Base-by-base conservation (phyloP, 2,888 invertebrate species). In the Theodoxus fluviatilis region DNA sequence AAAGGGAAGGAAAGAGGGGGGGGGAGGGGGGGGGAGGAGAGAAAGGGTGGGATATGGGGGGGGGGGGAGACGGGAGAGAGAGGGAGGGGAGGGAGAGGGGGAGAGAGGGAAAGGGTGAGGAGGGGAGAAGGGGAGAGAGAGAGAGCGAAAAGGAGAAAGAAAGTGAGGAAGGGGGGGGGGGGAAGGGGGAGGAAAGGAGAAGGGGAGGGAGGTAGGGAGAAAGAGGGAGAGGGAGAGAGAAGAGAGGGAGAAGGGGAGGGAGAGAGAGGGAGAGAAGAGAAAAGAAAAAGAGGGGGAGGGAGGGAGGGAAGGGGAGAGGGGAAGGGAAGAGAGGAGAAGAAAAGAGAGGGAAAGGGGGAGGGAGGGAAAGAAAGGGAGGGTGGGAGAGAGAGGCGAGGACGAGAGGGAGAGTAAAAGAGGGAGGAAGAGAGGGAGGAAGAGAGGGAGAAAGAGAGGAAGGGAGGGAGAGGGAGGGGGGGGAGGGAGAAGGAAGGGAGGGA, bases 401-500 rank as follows among this genome's bases (percentile, higher is more conserved):
- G 22, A 25, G 55, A 55, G 55, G 22, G 22, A 25, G 22, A 25
- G 22, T 15, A 55, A 25, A 55, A 25, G 22, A 25, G 22, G 55
- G 22, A 25, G 22, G 55, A 55, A 25, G 22, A 25, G 22, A 25
- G 22, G 55, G 22, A 25, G 43, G 15, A 15, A 43, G 43, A 43
- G 43, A 55, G 55, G 22, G 55, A 55, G 55, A 55, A 25, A 55
- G 55, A 55, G 55, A 22, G 55, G 22, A 25, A 55, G 55, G 22
- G 55, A 55, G 55, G 22, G 55, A 55, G 55, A 55, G 55, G 22
- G 55, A 22, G 22, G 22, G 55, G 22, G 55, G 22, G 55, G 22
- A 25, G 22, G 55, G 22, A n/a, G 22, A 25, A 55, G 22, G 22
- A 25, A 55, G 55, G 22, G 22, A 22, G 22, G 22, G 22, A 22